A percentile compares a stretch with the other conserved stretches of the same genome.
Conservation (phyloP, 2,888 invertebrate genomes). For the Eumacrocentrus americanus region DNA sequence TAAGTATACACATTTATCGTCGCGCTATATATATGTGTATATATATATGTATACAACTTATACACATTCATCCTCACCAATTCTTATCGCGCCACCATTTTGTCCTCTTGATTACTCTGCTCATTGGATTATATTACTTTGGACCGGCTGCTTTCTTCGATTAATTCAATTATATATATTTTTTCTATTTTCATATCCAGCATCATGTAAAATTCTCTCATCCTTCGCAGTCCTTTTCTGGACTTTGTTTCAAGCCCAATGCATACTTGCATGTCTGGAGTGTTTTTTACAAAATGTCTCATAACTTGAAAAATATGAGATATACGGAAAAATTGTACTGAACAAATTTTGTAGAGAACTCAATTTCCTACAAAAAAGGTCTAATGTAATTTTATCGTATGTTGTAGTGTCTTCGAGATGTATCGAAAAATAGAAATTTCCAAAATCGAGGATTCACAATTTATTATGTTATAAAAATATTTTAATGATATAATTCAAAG, state of each 20-base stretch:
- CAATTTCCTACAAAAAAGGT: neutral
- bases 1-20: slow-evolving; percentile 42
- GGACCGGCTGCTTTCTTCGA: neutral
- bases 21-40: slow-evolving; percentile 52
- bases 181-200: no score
- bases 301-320: neutral
- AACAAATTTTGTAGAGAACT: neutral
- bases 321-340: neutral
- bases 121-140: slow-evolving; percentile 44
- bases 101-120: slow-evolving; percentile 53
- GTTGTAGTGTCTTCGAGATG: neutral
- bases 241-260: neutral
- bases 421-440: no score
- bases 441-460: no score
- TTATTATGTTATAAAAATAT: no score
- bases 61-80: slow-evolving; percentile 31
- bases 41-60: slow-evolving; percentile 9
- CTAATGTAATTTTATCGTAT: neutral
- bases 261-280: neutral
- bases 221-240: neutral
- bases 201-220: neutral
- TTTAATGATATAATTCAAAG: no score
- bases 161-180: slow-evolving; percentile 3
- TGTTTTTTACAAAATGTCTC: no score
- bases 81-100: slow-evolving; percentile 52